Conservation (phyloP, 2,888 invertebrate species). For the Thymelicus lineola region DNA sequence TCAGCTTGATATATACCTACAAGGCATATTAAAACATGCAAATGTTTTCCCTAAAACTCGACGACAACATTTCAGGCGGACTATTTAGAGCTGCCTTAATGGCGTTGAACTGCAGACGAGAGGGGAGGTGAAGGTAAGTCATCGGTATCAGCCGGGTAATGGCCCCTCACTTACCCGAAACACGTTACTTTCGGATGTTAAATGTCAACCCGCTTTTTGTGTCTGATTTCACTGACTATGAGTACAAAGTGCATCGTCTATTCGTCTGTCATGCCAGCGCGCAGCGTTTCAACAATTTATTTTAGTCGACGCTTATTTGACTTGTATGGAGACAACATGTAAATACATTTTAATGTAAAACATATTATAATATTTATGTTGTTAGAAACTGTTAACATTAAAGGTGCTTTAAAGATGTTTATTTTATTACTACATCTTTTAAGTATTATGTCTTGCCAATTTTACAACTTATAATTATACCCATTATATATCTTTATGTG, state of each 20-base stretch:
- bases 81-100: slow-evolving; percentile 62
- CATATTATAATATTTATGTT: no score
- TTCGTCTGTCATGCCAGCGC: neutral
- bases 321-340: no score
- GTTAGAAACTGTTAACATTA: no score
- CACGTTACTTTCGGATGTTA: slow-evolving; percentile 56
- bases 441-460: no score
- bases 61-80: slow-evolving; percentile 43
- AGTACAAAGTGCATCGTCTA: slow-evolving; percentile 44
- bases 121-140: slow-evolving; percentile 50
- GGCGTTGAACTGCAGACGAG: slow-evolving; percentile 68
- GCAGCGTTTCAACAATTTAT: no score
- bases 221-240: slow-evolving; percentile 56
- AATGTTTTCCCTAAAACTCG: slow-evolving; percentile 32
- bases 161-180: slow-evolving; percentile 67
- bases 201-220: slow-evolving; percentile 66
- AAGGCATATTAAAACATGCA: slow-evolving; percentile 1
- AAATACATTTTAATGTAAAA: no score
- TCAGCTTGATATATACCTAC: neutral
- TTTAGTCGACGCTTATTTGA: no score
- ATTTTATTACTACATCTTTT: no score
- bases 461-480: no score
- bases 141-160: slow-evolving; percentile 61
- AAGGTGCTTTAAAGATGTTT: no score
- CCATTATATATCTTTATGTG: no score